A percentile compares a stretch with the other conserved stretches of the same genome.
These are phyloP conservation scores for Micrasema minimum DNA, from an alignment of 1,140 invertebrate genomes.

Conservation along the genomic window DNA sequence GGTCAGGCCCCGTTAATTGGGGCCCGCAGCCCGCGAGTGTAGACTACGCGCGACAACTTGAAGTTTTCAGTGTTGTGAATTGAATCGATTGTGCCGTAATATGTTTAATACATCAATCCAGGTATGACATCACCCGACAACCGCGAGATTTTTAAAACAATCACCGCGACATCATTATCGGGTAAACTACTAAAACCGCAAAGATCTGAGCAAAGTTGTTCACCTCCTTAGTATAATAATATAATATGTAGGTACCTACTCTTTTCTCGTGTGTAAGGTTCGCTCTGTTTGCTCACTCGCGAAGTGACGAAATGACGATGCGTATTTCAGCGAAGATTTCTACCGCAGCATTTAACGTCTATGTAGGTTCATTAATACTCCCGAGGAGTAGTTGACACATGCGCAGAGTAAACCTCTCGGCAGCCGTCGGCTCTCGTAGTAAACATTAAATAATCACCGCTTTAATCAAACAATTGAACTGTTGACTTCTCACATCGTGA, in stretches of 20 bases:
- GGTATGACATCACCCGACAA: slow-evolving; percentile 13
- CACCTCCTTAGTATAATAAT: slow-evolving; percentile 19
- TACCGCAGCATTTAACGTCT: slow-evolving; percentile 24
- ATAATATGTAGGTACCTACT: background rate
- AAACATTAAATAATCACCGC: slow-evolving; percentile 43
- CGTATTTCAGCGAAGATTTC: slow-evolving; percentile 18
- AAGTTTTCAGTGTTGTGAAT: slow-evolving; percentile 24
- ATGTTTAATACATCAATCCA: slow-evolving; percentile 22
- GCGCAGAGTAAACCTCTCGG: slow-evolving; percentile 23
- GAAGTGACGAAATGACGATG: slow-evolving; percentile 13
- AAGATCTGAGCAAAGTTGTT: slow-evolving; percentile 12
- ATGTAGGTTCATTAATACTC: slow-evolving; percentile 23
- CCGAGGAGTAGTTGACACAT: slow-evolving; percentile 26
- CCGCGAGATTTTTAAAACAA: slow-evolving; percentile 26
- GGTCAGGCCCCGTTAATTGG: slow-evolving; percentile 22
- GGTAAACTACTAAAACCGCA: slow-evolving; percentile 6
- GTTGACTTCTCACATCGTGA: slow-evolving; percentile 43
- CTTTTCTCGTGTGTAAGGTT: background rate
- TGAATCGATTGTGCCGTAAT: background rate
- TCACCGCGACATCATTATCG: slow-evolving; percentile 13
- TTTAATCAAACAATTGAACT: slow-evolving; percentile 46
- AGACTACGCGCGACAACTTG: background rate
- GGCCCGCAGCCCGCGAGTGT: background rate
- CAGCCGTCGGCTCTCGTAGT: slow-evolving; percentile 28
- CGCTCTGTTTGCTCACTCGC: slow-evolving; percentile 13